Evolutionary conservation across 2,113 vertebrate genomes (phyloP), one percentile per base, ranked within the genome.

Genomic region (Alethe diademata): DNA sequence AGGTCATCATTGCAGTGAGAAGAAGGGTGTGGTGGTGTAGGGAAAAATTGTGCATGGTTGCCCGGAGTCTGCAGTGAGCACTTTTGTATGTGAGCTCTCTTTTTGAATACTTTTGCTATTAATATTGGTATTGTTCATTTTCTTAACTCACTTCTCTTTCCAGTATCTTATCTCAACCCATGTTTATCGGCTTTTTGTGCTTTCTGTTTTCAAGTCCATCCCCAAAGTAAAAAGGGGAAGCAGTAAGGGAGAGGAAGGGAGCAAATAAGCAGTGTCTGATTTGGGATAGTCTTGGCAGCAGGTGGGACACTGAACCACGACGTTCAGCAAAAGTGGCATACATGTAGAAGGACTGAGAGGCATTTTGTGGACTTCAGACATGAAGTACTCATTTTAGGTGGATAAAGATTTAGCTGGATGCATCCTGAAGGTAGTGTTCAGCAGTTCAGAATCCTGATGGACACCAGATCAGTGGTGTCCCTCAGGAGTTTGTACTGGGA

Each of bases 261-360:
- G 18, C 3, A 51, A 67, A 45, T 43, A 31, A 76, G 2, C 2
- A 17, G 26, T 7, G 33, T 36, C 22, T 76, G 33, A 60, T 76
- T 45, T 86, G 45, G 26, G 8, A 33, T 28, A 53, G 18, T 28
- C 18, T 69, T 20, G 18, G 14, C 18, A 18, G 12, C 6, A 11
- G 2, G 1, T 75, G 22, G 26, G 11, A 69, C 22, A 26, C 26
- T 60, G 19, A 76, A 38, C 9, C 45, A 23, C 0, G 0, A 19
- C 14, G 28, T 51, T 28, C 45, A 60, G 19, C 7, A 93, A 82
- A 81, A 53, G 2, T 5, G 76, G 40, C 4, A n/a, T 40, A 15
- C 1, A 0, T 26, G 5, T 50, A 48, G 29, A 81, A 88, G 31
- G 50, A n/a, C 9, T 36, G 26, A 60, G n/a, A 78, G 24, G 12